Base-by-base conservation (phyloP, 2,888 invertebrate genomes). In the Diachrysia chrysitis region DNA sequence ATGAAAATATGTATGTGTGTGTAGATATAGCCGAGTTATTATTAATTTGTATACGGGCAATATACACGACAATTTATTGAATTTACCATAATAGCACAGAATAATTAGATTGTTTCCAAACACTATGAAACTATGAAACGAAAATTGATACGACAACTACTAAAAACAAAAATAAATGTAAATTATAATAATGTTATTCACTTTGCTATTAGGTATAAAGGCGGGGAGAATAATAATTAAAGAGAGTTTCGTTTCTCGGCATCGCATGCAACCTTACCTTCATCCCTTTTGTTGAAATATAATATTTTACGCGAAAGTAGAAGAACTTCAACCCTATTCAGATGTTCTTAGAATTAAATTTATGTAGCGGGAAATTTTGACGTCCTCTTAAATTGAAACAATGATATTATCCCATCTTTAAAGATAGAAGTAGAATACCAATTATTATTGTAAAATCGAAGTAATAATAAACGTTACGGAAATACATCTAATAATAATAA, bases 201-300 rank as follows among this genome's bases (percentile, higher is more conserved):
- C n/a, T 42, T 7, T n/a, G 6, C 42, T 42, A 42, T n/a, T 42
- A 42, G 42, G 66, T 78, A 77, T 73, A 75, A 76, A 58, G 76
- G 61, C 63, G 65, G 63, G 60, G 63, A 66, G 67, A 73, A 69
- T 75, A 75, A 69, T 73, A 75, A 73, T 69, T 58, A 66, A 70
- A 55, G 58, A 56, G 55, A 58, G 63, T 71, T 63, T 73, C 66
- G 72, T 77, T 76, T 70, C 64, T 64, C 60, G 62, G 51, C 54
- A 54, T 63, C 66, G 58, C 68, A 66, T 76, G 79, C 69, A 71
- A 65, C 56, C 63, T 51, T 68, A 64, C 76, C 61, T 75, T 68
- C 51, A 58, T 62, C 63, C 37, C 69, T 76, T 69, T 79, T 76
- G 58, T 70, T 70, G 56, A 58, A 63, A 53, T 61, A 72, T 53